These are phyloP conservation scores for Neoscelio sp. DNA, from an alignment of 2,888 invertebrate species.

Conservation along the genomic window DNA sequence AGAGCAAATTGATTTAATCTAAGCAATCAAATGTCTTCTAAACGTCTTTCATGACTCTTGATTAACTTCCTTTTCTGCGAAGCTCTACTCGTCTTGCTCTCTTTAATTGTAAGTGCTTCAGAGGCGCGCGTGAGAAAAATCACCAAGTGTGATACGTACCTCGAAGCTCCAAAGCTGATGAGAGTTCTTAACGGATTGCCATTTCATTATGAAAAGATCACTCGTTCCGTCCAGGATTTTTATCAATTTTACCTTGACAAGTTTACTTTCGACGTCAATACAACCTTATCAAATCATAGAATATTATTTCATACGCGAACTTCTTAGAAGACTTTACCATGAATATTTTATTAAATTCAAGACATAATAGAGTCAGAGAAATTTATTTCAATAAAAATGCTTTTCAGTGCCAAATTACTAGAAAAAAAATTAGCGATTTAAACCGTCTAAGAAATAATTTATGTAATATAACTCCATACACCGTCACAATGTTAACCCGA, in stretches of 20 bases:
- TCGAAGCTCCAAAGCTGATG: slow-evolving; percentile 11
- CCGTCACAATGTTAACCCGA: no score
- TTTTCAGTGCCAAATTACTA: no score
- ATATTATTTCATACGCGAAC: not conserved
- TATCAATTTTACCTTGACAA: slow-evolving; percentile 10
- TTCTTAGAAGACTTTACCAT: no score
- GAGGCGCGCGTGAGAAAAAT: slow-evolving; percentile 29
- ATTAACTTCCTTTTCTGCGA: slow-evolving; percentile 4
- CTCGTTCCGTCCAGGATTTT: not conserved
- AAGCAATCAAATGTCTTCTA: slow-evolving; percentile 10
- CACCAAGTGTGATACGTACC: slow-evolving; percentile 6
- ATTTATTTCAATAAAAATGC: no score
- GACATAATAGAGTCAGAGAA: no score
- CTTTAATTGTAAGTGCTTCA: slow-evolving; percentile 24
- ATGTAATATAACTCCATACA: no score
- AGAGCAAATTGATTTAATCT: not conserved
- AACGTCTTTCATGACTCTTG: slow-evolving; percentile 18
- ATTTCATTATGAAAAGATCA: slow-evolving; percentile 18
- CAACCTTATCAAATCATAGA: not conserved
- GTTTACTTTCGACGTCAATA: not conserved
- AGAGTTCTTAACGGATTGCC: slow-evolving; percentile 18
- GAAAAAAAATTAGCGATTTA: no score
- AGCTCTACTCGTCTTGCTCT: not conserved
- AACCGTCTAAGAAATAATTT: no score
- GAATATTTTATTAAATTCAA: no score